These are phyloP conservation scores for Podarcis lilfordi DNA, from an alignment of 2,797 vertebrate species.

Conservation along the genomic window DNA sequence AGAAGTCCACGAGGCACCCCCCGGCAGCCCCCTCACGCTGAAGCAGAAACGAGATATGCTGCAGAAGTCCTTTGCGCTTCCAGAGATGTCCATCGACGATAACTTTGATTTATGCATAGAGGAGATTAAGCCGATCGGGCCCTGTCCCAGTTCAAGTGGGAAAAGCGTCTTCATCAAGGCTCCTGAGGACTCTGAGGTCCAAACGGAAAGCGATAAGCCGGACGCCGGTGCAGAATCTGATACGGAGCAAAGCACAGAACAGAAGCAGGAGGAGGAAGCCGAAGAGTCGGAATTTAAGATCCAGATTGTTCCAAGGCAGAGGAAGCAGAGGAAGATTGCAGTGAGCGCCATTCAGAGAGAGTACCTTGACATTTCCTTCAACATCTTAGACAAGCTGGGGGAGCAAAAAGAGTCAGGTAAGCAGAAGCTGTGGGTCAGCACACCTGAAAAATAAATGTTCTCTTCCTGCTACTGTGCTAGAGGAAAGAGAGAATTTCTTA, in stretches of 20 bases:
- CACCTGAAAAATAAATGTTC: neutral
- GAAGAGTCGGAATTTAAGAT: conserved; percentile 98
- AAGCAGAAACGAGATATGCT: conserved; percentile 95
- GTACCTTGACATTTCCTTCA: conserved; percentile 97
- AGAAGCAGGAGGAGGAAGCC: conserved; percentile 85
- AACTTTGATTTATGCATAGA: conserved; percentile 69
- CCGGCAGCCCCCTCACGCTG: conserved; percentile 89
- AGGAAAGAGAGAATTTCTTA: neutral
- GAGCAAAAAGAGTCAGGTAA: conserved; percentile 90
- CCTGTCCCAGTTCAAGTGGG: conserved; percentile 78
- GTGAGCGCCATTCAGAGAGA: conserved; percentile 99
- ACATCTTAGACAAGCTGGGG: conserved; percentile 91
- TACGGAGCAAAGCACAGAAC: conserved; percentile 84
- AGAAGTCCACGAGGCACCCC: conserved; percentile 71
- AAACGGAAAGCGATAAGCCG: conserved; percentile 77
- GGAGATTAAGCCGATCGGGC: conserved; percentile 71
- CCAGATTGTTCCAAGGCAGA: conserved; percentile 96
- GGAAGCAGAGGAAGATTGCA: conserved; percentile 97
- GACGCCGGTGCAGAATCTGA: conserved; percentile 81
- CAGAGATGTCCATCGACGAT: conserved; percentile 90
- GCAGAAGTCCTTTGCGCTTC: conserved; percentile 88
- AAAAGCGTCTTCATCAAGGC: conserved; percentile 89
- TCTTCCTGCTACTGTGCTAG: neutral
- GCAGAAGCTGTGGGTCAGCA: conserved; percentile 13
- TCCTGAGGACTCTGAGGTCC: conserved; percentile 86